These are phyloP conservation scores for Cliona cf. orientalis DNA, from an alignment of 37 sponge, comb jelly and placozoan species.

Conservation along the genomic window DNA sequence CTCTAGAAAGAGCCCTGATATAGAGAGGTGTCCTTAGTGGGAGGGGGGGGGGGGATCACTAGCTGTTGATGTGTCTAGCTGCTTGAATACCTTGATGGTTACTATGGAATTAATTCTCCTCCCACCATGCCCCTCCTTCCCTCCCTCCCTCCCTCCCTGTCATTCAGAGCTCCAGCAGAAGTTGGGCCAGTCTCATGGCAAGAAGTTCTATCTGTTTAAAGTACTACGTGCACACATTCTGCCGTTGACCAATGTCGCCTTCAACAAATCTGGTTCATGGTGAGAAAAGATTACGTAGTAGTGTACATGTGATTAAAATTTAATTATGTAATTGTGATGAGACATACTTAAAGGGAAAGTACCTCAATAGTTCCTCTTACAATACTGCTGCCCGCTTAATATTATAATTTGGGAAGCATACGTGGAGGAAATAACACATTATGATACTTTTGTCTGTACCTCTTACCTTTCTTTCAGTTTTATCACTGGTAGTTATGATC, in stretches of 20 bases:
- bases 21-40: not conserved
- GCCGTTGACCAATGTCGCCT: constrained; percentile 94
- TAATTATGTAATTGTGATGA: too few species aligned
- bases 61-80: too few species aligned
- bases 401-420: too few species aligned
- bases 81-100: too few species aligned
- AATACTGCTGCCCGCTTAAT: too few species aligned
- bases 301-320: not conserved
- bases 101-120: too few species aligned
- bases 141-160: not conserved
- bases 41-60: too few species aligned
- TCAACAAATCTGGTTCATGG: constrained; percentile 96
- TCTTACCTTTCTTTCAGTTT: too few species aligned
- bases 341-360: too few species aligned
- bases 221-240: constrained; percentile 90
- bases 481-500: constrained; percentile 97
- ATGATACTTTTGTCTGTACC: too few species aligned
- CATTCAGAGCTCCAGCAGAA: constrained; percentile 76
- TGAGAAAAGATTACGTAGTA: not conserved
- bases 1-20: not conserved
- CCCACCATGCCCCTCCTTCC: not conserved
- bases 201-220: constrained; percentile 82
- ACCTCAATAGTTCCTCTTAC: too few species aligned
- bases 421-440: too few species aligned
- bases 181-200: constrained; percentile 43